Percentiles rank a stretch among this genome's conserved stretches.
Conservation (phyloP, 2,888 invertebrate species). For the Lutraria lutraria region DNA sequence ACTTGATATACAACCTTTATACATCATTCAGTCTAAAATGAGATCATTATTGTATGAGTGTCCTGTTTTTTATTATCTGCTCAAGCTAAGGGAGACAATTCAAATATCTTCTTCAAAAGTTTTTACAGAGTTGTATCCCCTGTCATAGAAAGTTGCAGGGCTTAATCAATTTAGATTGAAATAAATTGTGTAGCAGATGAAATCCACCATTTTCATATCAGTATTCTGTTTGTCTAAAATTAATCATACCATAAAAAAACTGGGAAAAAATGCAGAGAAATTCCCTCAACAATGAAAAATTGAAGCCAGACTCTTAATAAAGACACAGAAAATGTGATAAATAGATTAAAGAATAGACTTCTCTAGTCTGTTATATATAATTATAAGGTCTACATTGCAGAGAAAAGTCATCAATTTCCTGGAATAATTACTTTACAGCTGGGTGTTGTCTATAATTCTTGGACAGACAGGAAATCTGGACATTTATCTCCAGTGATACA, state of each 20-base stretch:
- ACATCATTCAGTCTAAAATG: too few species aligned
- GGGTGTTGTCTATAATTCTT: not conserved
- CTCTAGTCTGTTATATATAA: slow-evolving; percentile 4
- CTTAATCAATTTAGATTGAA: not conserved
- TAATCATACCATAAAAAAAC: not conserved
- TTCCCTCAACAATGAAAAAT: not conserved
- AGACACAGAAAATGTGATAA: not conserved
- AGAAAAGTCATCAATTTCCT: slow-evolving; percentile 20
- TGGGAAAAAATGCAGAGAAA: not conserved
- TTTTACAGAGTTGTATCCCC: not conserved
- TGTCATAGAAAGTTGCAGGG: not conserved
- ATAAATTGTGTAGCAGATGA: not conserved
- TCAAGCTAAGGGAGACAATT: slow-evolving; percentile 1
- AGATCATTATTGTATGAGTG: too few species aligned
- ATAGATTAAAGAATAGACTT: not conserved
- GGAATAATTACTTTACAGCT: slow-evolving; percentile 25
- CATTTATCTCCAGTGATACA: not conserved
- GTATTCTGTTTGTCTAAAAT: not conserved
- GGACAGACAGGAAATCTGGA: slow-evolving; percentile 23
- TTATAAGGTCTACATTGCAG: slow-evolving; percentile 16
- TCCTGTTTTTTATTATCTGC: too few species aligned
- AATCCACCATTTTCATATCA: not conserved
- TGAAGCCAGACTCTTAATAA: slow-evolving; percentile 3
- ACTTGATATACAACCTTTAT: too few species aligned
- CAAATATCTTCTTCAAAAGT: not conserved